Evolutionary conservation across 2,797 vertebrate genomes (phyloP), one percentile per base, ranked within the genome.

Genomic region (Danio aesculapii): DNA sequence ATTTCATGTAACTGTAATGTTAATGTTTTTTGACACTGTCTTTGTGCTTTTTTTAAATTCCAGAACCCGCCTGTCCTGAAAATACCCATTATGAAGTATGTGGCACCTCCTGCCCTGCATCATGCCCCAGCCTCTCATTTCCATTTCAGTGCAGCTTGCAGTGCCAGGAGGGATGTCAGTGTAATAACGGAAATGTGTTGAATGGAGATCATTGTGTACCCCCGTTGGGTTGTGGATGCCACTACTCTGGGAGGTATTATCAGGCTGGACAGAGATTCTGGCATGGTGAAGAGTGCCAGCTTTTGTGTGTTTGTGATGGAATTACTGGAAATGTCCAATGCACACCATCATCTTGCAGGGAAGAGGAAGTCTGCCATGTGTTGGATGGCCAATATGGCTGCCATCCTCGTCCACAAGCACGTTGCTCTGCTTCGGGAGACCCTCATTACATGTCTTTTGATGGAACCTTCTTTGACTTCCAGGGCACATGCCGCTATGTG

Each of bases 111-210:
- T 94, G 91, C 82, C 90, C 91, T 2, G 87, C 87, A 0, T 41
- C 90, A 44, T 93, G 93, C 71, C 91, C 89, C 13, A 91, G 89
- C 49, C 91, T 92, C 6, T 90, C 91, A 5, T 92, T 91, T 71
- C 91, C 91, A 4, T 92, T 92, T 57, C 9, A 63, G 6, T 93
- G 92, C 72, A 75, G 43, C 12, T 82, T 85, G 67, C 58, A 43
- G 10, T 94, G 93, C 52, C 90, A 92, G 69, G 93, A 92, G 39
- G 93, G 93, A 0, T 94, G 93, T 77, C 90, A 92, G 75, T 94
- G 93, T 83, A 41, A 93, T 50, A 68, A 78, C 68, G 93, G 92
- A 2, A 86, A 91, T 12, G 41, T 92, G 6, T 86, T 93, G 7
- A 89, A 87, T 79, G 90, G 88, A 0, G 79, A 89, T 63, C 86